Conservation (phyloP, 2,888 invertebrate genomes). For the Melinopterus prodromus region DNA sequence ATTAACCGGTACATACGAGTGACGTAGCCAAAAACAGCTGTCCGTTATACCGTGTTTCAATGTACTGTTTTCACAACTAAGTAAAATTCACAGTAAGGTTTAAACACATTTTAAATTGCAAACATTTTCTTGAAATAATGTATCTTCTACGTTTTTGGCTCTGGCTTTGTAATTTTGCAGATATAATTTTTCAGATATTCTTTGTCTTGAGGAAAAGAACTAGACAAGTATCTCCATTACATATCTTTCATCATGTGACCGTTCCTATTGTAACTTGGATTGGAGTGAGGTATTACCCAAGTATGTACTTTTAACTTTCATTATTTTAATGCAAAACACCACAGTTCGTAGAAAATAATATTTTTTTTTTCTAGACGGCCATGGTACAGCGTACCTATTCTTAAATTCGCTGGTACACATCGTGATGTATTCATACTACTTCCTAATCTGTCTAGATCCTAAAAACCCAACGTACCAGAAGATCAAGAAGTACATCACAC, state of each 20-base stretch:
- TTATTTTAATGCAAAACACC: neutral
- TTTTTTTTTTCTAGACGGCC: conserved; percentile 31
- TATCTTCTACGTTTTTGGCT: too few relatives aligned
- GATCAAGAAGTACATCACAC: conserved; percentile 83
- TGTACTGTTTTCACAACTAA: too few relatives aligned
- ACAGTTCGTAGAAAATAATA: neutral
- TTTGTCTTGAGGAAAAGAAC: conserved; percentile 75
- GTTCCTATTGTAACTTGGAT: conserved; percentile 67
- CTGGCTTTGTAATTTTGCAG: neutral
- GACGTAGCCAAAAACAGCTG: too few relatives aligned
- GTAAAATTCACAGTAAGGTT: too few relatives aligned
- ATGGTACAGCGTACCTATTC: conserved; percentile 58
- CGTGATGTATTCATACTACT: conserved; percentile 86
- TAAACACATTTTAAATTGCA: too few relatives aligned
- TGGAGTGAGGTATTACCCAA: conserved; percentile 69
- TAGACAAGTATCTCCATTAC: conserved; percentile 72
- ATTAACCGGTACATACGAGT: too few relatives aligned
- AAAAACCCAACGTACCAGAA: conserved; percentile 74
- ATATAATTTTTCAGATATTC: conserved; percentile 63
- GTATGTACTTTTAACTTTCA: conserved; percentile 64
- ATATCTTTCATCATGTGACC: conserved; percentile 72
- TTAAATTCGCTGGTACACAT: conserved; percentile 80
- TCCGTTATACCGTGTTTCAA: too few relatives aligned
- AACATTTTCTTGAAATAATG: neutral
- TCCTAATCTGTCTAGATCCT: conserved; percentile 76